Base-by-base conservation (phyloP, 2,888 invertebrate genomes). In the Mesoligia furuncula region DNA sequence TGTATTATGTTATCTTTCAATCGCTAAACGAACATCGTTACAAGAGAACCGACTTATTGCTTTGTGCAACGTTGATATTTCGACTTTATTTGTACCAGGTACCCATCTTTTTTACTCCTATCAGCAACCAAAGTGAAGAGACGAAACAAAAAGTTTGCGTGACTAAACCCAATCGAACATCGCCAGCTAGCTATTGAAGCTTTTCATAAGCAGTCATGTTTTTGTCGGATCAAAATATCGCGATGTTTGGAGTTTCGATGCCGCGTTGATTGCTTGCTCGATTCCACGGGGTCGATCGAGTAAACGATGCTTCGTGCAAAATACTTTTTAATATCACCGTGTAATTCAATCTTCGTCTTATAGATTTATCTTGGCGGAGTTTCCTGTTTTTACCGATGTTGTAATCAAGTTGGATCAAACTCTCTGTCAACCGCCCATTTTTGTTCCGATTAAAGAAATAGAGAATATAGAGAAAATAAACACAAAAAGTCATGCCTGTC, bases 81-180 rank as follows among this genome's bases (percentile, higher is more conserved):
- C 59, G 75, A 74, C 81, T 70, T 69, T 75, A 70, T 73, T 57
- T 69, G 24, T 77, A 61, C 11, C 54, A 73, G 57, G 51, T 57
- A 51, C 36, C 42, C 15, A 51, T 78, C 70, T 78, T 78, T 76
- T 81, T 81, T 85, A 61, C 75, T 81, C 77, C 62, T 66, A 73
- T 76, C 77, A 76, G 27, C 39, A 85, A 68, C 70, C 59, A 73
- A 67, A 77, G 45, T 45, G 73, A 67, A 72, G 51, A 80, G 31
- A 65, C n/a, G 68, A 59, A 77, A 79, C 73, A 81, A 81, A 86
- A 84, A 79, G 73, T 79, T 89, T 69, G 89, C 89, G 88, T 87
- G 89, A 87, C 85, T 84, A 76, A 76, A 80, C 77, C 71, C 88
- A 85, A 89, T 89, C 72, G 80, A 79, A 82, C 65, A 70, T 51